Evolutionary conservation across 2,888 invertebrate species (phyloP).

Genomic region (Drosophila paranaensis): DNA sequence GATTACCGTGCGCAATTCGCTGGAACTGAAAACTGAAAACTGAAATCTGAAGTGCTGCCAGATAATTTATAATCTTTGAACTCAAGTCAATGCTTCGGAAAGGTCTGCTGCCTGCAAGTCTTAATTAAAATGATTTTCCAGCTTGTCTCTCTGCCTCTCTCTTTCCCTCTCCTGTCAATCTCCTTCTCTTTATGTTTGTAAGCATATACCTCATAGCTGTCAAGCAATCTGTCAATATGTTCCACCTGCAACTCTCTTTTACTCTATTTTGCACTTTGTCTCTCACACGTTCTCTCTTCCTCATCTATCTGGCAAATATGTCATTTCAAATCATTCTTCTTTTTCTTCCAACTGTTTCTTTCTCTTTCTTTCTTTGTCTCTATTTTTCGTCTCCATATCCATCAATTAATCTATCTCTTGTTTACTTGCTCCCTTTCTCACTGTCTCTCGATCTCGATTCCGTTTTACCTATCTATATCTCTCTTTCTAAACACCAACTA

Average conservation of each 20-base stretch:
- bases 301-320: too few relatives aligned
- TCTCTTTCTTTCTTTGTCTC: not conserved
- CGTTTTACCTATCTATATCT: not conserved
- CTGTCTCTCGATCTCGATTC: not conserved
- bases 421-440: too few relatives aligned
- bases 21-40: conserved; percentile 20
- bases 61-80: conserved; percentile 21
- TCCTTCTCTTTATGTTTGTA: too few relatives aligned
- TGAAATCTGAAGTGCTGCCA: conserved; percentile 18
- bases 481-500: not conserved
- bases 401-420: too few relatives aligned
- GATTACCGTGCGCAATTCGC: conserved; percentile 36
- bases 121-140: not conserved
- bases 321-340: too few relatives aligned
- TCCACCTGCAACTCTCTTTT: too few relatives aligned
- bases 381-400: not conserved
- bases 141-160: not conserved
- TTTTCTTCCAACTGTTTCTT: too few relatives aligned
- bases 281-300: too few relatives aligned
- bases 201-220: too few relatives aligned
- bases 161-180: not conserved
- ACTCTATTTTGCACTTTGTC: too few relatives aligned
- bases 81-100: conserved; percentile 1
- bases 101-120: not conserved
- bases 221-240: too few relatives aligned